Evolutionary conservation across 2,797 vertebrate genomes (phyloP).

Genomic region (Danio choprae): DNA sequence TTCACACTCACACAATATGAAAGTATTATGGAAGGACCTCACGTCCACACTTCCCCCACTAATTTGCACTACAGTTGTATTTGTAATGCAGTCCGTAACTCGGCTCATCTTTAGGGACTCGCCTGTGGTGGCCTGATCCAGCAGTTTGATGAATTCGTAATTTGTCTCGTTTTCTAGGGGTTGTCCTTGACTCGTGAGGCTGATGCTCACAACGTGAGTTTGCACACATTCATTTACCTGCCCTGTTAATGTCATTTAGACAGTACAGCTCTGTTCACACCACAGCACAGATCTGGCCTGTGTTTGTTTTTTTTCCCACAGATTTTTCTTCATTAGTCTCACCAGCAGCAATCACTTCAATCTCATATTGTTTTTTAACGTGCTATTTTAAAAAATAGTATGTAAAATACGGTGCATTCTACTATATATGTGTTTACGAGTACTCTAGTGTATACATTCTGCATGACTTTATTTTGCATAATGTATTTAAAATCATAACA

Average conservation of each 20-base stretch:
- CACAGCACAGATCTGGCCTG: neutral
- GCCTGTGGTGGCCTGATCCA: slow-evolving; percentile 43
- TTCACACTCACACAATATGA: slow-evolving; percentile 4
- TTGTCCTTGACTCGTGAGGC: slow-evolving; percentile 44
- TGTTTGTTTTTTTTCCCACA: neutral
- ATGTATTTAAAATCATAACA: no score
- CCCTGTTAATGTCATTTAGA: slow-evolving; percentile 3
- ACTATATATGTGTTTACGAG: no score
- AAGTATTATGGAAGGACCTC: slow-evolving; percentile 35
- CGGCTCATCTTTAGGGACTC: slow-evolving; percentile 33
- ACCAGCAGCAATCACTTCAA: neutral
- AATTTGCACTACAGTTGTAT: slow-evolving; percentile 50
- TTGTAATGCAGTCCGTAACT: slow-evolving; percentile 41
- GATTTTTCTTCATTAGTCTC: neutral
- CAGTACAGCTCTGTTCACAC: neutral
- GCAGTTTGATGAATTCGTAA: slow-evolving; percentile 43
- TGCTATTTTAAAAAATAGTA: no score
- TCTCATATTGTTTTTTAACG: no score
- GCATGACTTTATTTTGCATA: no score
- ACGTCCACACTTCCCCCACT: slow-evolving; percentile 30
- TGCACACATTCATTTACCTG: slow-evolving; percentile 3
- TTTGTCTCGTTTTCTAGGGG: slow-evolving; percentile 24
- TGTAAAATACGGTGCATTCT: no score
- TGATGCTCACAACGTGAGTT: slow-evolving; percentile 15
- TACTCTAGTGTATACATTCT: no score